Conservation (phyloP, 2,113 vertebrate genomes). For the Cyanistes caeruleus region DNA sequence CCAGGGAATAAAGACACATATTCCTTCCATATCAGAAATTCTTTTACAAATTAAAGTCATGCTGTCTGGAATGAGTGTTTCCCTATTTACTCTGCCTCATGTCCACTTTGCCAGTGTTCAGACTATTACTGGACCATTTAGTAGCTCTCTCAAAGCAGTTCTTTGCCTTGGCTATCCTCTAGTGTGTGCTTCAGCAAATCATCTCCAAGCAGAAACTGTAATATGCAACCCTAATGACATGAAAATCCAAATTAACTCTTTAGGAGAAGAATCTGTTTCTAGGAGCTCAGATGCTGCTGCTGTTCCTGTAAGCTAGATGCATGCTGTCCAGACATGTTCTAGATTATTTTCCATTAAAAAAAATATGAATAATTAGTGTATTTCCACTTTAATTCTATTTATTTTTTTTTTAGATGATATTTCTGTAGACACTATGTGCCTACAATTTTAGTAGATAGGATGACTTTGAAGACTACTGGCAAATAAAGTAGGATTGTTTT, state of each 20-base stretch:
- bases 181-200: not conserved
- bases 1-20: not conserved
- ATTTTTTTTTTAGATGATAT: not conserved
- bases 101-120: not conserved
- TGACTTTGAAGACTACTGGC: not conserved
- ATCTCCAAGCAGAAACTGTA: not conserved
- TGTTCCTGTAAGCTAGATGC: not conserved
- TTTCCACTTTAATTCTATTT: not conserved
- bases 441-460: not conserved
- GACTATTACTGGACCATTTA: not conserved
- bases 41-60: not conserved
- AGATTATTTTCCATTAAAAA: not conserved
- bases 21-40: not conserved
- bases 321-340: not conserved
- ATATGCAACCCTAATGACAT: not conserved
- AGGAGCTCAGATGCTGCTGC: not conserved
- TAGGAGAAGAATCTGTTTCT: not conserved
- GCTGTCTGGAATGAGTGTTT: not conserved
- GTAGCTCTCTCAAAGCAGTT: not conserved
- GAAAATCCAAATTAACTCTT: not conserved
- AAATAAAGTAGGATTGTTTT: not conserved
- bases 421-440: not conserved
- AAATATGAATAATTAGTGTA: not conserved
- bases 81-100: not conserved
- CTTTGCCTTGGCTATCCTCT: conserved; percentile 12